These are phyloP conservation scores for Volucella inflata DNA, from an alignment of 2,888 invertebrate species.

Conservation along the genomic window DNA sequence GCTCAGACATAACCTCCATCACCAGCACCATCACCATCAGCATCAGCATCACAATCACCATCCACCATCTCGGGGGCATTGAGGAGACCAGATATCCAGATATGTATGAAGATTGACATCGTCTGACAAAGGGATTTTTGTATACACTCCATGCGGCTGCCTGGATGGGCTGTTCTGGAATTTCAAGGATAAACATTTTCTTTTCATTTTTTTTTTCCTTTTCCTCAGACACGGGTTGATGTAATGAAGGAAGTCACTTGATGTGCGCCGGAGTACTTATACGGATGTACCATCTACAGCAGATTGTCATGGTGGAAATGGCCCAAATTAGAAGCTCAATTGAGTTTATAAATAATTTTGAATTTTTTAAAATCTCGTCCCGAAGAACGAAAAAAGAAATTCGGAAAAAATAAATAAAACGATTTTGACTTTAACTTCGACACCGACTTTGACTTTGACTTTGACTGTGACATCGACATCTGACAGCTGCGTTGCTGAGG, in stretches of 20 bases:
- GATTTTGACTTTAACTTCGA: background rate
- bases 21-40: background rate
- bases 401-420: background rate
- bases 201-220: too few species aligned
- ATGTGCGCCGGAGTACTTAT: background rate
- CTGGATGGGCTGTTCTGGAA: slow-evolving; percentile 6
- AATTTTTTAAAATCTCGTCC: background rate
- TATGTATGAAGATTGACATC: slow-evolving; percentile 52
- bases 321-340: slow-evolving; percentile 27
- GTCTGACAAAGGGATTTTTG: slow-evolving; percentile 36
- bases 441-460: background rate
- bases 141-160: background rate
- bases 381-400: slow-evolving; percentile 9
- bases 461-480: background rate
- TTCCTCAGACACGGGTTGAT: slow-evolving; percentile 12
- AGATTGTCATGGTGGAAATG: background rate
- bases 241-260: slow-evolving; percentile 18
- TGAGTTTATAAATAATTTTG: slow-evolving; percentile 30
- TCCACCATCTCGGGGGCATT: too few species aligned
- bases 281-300: too few species aligned
- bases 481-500: too few species aligned
- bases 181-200: slow-evolving; percentile 45
- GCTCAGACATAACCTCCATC: background rate
- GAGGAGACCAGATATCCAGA: slow-evolving; percentile 2
- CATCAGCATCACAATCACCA: background rate